Base-by-base conservation (phyloP, 2,888 invertebrate species). In the Hesperia comma region DNA sequence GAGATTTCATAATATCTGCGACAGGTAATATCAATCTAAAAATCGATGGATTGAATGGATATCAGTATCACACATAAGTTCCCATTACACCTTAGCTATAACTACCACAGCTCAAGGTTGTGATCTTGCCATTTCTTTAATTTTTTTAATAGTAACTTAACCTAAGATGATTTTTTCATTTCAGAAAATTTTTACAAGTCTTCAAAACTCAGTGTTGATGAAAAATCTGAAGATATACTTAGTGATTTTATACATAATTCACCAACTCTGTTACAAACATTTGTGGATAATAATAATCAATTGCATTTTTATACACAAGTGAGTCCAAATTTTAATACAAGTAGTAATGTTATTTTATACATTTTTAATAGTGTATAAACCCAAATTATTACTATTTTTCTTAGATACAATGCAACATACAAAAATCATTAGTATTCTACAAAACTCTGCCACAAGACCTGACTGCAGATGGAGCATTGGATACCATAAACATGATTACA, bases 391-490 rank as follows among this genome's bases (percentile, higher is more conserved):
- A 8, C 37, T 1, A 12, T 37, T 37, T 37, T 37, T 33, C 85
- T 72, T 77, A 91, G 90, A 81, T 89, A 61, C 80, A 85, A 71
- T 75, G 77, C 68, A 74, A 77, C 56, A 78, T 78, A 69, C 78
- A 78, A 1, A 88, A 86, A 71, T 87, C 86, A n/a, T 80, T 93
- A 54, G 78, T 92, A 73, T 92, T 93, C 73, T 93, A 90, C 71
- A 93, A 93, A 77, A 85, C 80, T 46, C 73, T 77, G 61, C 75
- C 84, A 4, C 74, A 80, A 70, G 81, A 81, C 51, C 73, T 90
- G 37, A 78, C 77, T 33, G 69, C 75, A 61, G 80, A 82, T 26
- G 83, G 88, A 76, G 75, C 80, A 60, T 64, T 84, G 5, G 82
- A 82, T 32, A 77, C 83, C 73, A 76, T 93, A 14, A 89, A 91